phyloP scores from a whole-genome alignment of 2,888 invertebrate genomes.

The Seira ritae region DNA sequence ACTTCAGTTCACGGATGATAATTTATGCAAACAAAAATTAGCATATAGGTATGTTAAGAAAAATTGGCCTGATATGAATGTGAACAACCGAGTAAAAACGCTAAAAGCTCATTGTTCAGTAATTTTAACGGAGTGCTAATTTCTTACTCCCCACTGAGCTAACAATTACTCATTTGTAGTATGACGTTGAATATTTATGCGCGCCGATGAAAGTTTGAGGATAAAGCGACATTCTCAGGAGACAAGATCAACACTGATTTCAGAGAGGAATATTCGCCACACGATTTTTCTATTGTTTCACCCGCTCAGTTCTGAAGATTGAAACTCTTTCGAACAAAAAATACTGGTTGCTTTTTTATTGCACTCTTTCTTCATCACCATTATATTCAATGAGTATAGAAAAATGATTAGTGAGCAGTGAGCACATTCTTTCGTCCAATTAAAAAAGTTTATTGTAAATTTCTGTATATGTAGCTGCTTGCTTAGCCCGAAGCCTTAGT shows the following conservation, averaged over 20 bases:
- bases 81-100: constrained; percentile 16
- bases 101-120: constrained; percentile 44
- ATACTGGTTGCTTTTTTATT: no score
- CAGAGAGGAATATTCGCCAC: no score
- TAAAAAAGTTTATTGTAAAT: no score
- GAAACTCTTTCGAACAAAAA: no score
- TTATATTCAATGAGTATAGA: no score
- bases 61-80: constrained; percentile 32
- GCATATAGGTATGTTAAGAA: constrained; percentile 2
- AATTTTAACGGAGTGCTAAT: constrained; percentile 44
- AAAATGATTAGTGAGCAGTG: no score
- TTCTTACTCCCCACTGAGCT: constrained; percentile 47
- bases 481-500: no score
- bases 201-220: constrained; percentile 24
- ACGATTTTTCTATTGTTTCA: no score
- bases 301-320: no score
- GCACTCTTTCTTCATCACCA: no score
- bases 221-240: constrained; percentile 13
- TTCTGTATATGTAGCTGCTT: no score
- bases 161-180: neutral
- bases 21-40: constrained; percentile 50
- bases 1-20: constrained; percentile 32
- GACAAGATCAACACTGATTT: constrained; percentile 37
- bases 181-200: neutral
- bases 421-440: no score